Conservation (phyloP, 2,797 vertebrate species). For the Psittacula derbiana region DNA sequence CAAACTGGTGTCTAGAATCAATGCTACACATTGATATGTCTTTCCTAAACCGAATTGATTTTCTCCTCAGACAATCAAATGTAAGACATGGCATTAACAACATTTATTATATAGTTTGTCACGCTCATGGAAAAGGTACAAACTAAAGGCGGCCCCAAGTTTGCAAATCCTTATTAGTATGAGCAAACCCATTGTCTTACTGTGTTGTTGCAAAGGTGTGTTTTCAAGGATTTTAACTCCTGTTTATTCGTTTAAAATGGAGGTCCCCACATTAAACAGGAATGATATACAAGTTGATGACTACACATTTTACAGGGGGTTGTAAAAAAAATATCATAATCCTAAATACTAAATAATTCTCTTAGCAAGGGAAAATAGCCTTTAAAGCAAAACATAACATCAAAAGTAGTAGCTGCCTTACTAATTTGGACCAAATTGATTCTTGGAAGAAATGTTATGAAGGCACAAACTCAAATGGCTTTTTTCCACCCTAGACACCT, state of each 20-base stretch:
- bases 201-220: not conserved
- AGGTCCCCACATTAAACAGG: not conserved
- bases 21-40: not conserved
- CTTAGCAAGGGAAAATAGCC: not conserved
- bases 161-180: not conserved
- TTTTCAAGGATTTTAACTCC: not conserved
- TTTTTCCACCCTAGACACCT: not conserved
- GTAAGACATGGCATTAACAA: not conserved
- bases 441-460: not conserved
- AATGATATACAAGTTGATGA: not conserved
- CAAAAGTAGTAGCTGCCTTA: not conserved
- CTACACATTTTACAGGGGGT: not conserved
- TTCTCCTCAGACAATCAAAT: not conserved
- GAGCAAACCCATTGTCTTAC: not conserved
- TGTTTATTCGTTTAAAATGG: not conserved
- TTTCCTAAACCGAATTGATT: not conserved
- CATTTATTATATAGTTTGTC: not conserved
- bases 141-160: not conserved
- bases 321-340: not conserved
- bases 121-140: not conserved
- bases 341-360: not conserved
- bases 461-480: not conserved
- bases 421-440: not conserved
- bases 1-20: slow-evolving; percentile 14
- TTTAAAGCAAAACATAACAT: not conserved